Percentiles rank a stretch among this genome's conserved stretches.
Evolutionary conservation across 2,113 vertebrate species (phyloP).

Genomic region (Anthoscopus minutus): DNA sequence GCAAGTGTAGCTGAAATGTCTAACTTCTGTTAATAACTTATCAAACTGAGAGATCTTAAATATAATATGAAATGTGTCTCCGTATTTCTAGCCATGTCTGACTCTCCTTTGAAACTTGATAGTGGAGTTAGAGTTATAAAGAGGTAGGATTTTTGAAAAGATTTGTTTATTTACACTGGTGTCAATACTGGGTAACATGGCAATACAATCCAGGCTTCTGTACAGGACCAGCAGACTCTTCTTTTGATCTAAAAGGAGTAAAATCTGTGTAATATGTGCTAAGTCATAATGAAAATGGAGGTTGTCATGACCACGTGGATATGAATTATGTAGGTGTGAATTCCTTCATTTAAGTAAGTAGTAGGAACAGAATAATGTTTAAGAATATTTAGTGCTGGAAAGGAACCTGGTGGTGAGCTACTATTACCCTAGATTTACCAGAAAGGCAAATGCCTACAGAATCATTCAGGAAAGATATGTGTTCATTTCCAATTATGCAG

Average conservation of each 20-base stretch:
- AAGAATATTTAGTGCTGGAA: not conserved
- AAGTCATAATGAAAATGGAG: not conserved
- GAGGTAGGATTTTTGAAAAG: not conserved
- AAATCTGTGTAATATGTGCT: not conserved
- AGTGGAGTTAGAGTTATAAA: not conserved
- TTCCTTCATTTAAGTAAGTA: not conserved
- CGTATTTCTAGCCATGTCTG: not conserved
- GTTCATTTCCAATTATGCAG: not conserved
- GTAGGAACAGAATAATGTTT: not conserved
- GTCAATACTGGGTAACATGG: not conserved
- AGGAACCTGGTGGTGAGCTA: not conserved
- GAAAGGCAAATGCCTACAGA: not conserved
- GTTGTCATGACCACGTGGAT: not conserved
- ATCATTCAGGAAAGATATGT: not conserved
- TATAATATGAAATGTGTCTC: not conserved
- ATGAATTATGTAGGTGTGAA: not conserved
- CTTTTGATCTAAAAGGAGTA: not conserved
- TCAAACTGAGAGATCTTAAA: not conserved
- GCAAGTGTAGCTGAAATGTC: conserved; percentile 6
- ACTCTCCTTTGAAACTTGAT: not conserved
- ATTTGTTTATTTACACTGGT: not conserved
- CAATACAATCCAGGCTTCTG: not conserved
- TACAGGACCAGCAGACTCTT: not conserved
- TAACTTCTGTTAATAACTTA: conserved; percentile 8
- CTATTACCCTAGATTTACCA: not conserved